Evolutionary conservation across 2,797 vertebrate species (phyloP), one percentile per base, ranked within the genome.

Genomic region (Darevskia mixta): DNA sequence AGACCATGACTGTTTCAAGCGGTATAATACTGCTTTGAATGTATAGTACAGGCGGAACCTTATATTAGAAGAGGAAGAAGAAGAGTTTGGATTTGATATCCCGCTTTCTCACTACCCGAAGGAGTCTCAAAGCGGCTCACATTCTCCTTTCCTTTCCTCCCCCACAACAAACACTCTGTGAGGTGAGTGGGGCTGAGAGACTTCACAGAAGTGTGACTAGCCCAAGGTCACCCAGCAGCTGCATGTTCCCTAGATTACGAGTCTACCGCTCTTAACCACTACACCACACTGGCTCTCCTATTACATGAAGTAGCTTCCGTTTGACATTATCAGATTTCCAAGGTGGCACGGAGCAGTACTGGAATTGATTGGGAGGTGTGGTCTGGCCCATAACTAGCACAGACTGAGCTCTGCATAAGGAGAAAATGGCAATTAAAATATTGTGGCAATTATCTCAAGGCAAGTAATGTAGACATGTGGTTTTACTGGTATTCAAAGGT

Each of bases 391-490:
- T 91, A 93, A 83, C 87, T 94, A 92, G 92, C 93, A 91, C 38
- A 90, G 88, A 75, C 55, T 86, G 89, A 82, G 79, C 73, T 27
- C 86, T 88, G 89, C 83, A 90, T 72, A 66, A 27, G 79, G 88
- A 71, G 92, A 92, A 95, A 64, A n/a, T 89, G 86, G 66, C 86
- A 94, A 93, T 93, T 94, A 90, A 94, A 69, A 87, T 84, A 93
- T 71, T 86, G 88, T 6, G 32, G 58, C 1, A 3, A 83, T 83
- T 91, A 93, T 0, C 69, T 32, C 79, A 77, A 89, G 84, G 67
- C 76, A 88, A 1, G 15, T 79, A 61, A 79, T 83, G 89, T 35
- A 67, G 80, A 86, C 55, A 71, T 23, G 90, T 43, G 35, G 85
- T 87, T 89, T 90, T 76, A 88, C 79, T 71, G 83, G 89, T 80